These are phyloP conservation scores for Hypsopygia costalis DNA, from an alignment of 2,888 invertebrate species.

Conservation along the genomic window DNA sequence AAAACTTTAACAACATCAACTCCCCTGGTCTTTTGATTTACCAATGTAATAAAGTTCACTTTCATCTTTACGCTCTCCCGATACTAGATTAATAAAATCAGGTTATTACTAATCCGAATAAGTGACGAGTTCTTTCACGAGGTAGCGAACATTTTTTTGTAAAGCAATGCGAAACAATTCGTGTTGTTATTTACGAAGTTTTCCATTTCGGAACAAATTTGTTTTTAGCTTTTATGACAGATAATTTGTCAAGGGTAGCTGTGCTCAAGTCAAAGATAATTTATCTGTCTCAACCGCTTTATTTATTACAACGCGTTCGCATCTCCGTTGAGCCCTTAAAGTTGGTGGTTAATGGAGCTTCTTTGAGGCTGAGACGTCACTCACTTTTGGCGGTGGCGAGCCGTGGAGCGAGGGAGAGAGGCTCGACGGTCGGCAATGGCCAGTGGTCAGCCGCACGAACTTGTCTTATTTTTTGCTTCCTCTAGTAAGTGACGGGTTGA, in stretches of 20 bases:
- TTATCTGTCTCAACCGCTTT: constrained; percentile 77
- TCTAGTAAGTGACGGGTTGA: constrained; percentile 50
- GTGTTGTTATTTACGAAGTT: constrained; percentile 61
- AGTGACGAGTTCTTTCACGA: constrained; percentile 8
- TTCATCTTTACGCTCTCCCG: constrained; percentile 35
- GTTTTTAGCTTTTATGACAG: constrained; percentile 76
- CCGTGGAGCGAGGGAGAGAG: constrained; percentile 10
- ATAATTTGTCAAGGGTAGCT: constrained; percentile 75
- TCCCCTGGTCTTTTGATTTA: constrained; percentile 48
- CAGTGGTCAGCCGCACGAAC: constrained; percentile 23
- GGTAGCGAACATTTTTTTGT: constrained; percentile 22
- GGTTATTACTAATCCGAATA: constrained; percentile 22
- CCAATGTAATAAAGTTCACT: constrained; percentile 44
- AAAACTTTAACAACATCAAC: constrained; percentile 68
- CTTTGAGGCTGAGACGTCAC: constrained; percentile 63
- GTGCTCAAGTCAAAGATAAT: constrained; percentile 76
- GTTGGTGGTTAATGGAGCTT: constrained; percentile 72
- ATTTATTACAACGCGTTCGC: constrained; percentile 75
- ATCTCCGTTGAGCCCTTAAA: constrained; percentile 71
- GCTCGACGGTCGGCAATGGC: constrained; percentile 20
- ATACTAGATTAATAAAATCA: constrained; percentile 40
- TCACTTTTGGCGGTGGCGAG: constrained; percentile 36
- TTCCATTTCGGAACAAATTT: constrained; percentile 69
- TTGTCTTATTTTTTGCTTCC: constrained; percentile 46
- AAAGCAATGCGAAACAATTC: constrained; percentile 49